Base-by-base conservation (phyloP, 2,113 vertebrate genomes). In the Cephalophus harveyi region DNA sequence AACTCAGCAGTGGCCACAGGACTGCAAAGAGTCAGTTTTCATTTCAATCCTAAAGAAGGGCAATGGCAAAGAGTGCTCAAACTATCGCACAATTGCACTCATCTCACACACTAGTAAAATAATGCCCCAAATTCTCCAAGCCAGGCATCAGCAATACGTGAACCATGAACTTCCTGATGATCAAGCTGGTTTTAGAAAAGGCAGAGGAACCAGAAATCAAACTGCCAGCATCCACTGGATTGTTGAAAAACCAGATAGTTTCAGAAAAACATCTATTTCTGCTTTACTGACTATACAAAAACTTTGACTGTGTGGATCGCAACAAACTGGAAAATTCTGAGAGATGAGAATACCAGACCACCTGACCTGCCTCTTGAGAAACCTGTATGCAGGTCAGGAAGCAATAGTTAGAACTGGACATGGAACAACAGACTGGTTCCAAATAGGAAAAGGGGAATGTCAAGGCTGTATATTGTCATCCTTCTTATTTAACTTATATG, bases 101-200 rank as follows among this genome's bases (percentile, higher is more conserved):
- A n/a, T 67, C 33, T 67, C 8, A 67, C 33, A 19, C 0, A 1
- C 33, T 16, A 67, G 33, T 33, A 67, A 67, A 67, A 0, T 67
- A 67, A 67, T 21, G 33, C 16, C 3, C 15, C 0, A 67, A 67
- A 67, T n/a, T n/a, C 7, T 67, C 33, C 64, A 67, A 67, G 33
- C 16, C 33, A n/a, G 64, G 64, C 64, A 4, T 67, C 33, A 67
- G 7, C 64, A 67, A 36, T 19, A n/a, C 1, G 3, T 67, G 33
- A 67, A 67, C 33, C 0, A 0, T 10, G 33, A 67, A 19, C 8
- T n/a, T 21, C 64, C 4, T 10, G 8, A 36, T 36, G 16, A 19
- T 67, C 62, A 67, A 62, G 3, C 28, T 33, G 14, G 28, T 15
- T 62, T 62, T 62, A 33, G 7, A 67, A 67, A 33, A 67, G 33